Base-by-base conservation (phyloP, 2,888 invertebrate genomes). In the Chrysolina oricalcia region DNA sequence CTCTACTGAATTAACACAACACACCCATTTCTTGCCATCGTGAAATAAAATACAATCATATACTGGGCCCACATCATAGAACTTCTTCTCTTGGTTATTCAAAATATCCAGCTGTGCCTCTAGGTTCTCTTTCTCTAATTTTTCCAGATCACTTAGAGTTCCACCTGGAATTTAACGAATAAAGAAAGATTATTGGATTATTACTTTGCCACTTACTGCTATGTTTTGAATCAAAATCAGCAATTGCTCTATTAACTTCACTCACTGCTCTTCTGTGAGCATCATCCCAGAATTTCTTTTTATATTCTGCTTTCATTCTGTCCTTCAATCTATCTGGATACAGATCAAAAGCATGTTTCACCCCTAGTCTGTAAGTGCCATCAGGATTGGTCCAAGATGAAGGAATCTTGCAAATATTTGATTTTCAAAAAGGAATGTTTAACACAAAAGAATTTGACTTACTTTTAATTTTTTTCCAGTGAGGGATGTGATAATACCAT, bases 11-110 rank as follows among this genome's bases (percentile, higher is more conserved):
- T 97, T 97, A 69, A 97, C 91, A 85, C 96, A 96, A 13, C 95
- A 95, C 85, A 93, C 93, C 98, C 98, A 99, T 41, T 94, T 92
- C 27, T 91, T 90, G n/a, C 98, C 98, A 89, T 98, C 97, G 85
- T 97, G 92, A 89, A 97, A 99, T 40, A 98, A 92, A 68, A 99
- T 92, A 89, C 98, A 97, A 89, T 99, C 99, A 87, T 95, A 97
- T 6, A 96, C 93, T 1, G 97, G 97, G 19, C 98, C 98, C 10
- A 93, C 88, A 86, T 98, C 98, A 72, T 89, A 90, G 87, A 94
- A 97, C 86, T 97, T 96, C 87, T 98, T 98, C 80, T 99, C 98
- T 65, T 94, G 91, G 76, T 90, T 91, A 82, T 93, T 94, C 74
- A 99, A 90, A 75, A 95, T 91, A 83, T 99, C 98, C 69, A 98